A percentile compares a stretch with the other conserved stretches of the same genome.
phyloP scores from a whole-genome alignment of 2,797 vertebrate genomes.

The Hydrolagus colliei region DNA sequence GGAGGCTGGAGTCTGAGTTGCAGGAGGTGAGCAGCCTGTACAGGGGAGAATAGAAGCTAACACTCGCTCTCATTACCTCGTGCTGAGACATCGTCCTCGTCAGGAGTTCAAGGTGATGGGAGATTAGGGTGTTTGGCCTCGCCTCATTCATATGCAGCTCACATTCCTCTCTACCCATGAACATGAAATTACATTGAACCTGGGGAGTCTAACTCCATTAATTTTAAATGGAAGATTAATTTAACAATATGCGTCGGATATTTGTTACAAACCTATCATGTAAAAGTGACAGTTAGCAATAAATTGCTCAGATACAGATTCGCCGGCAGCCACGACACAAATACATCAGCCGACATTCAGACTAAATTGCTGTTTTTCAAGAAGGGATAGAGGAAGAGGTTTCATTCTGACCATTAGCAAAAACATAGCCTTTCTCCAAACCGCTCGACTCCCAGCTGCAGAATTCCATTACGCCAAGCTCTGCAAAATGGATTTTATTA shows the following conservation, averaged over 20 bases:
- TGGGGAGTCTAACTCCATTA: conserved; percentile 99
- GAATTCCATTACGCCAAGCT: not conserved
- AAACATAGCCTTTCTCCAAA: conserved; percentile 25
- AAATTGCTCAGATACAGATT: conserved; percentile 80
- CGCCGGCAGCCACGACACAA: conserved; percentile 70
- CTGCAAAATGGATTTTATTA: not conserved
- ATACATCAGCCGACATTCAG: conserved; percentile 90
- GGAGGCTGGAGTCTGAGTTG: conserved; percentile 60
- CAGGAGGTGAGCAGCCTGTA: conserved; percentile 49
- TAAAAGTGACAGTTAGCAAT: conserved; percentile 95
- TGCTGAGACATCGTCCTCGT: conserved; percentile 90
- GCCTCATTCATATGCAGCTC: conserved; percentile 86
- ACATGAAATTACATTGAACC: conserved; percentile 99
- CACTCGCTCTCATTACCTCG: conserved; percentile 95
- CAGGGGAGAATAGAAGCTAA: conserved; percentile 47
- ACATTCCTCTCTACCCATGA: conserved; percentile 79
- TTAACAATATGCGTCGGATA: conserved; percentile 99
- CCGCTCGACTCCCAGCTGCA: not conserved
- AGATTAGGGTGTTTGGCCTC: conserved; percentile 94
- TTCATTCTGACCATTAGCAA: conserved; percentile 63
- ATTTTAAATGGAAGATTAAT: conserved; percentile 99
- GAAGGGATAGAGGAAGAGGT: conserved; percentile 60
- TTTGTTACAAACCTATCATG: conserved; percentile 99
- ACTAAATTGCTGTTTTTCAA: conserved; percentile 79
- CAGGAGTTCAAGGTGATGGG: conserved; percentile 99